phyloP scores from a whole-genome alignment of 1,140 invertebrate species.

The Drosophila equinoxialis region DNA sequence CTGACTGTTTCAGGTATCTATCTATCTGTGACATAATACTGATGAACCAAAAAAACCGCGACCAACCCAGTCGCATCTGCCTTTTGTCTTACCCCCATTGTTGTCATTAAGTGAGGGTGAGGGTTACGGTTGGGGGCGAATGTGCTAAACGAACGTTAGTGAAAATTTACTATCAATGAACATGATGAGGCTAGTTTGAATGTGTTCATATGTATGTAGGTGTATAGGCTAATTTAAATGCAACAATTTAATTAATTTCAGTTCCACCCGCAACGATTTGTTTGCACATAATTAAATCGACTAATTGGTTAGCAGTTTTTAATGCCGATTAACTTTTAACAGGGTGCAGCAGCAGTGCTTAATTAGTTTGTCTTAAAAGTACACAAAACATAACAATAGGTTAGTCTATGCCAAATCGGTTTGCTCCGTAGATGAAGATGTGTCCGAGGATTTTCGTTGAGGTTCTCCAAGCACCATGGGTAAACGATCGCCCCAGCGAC shows the following conservation, averaged over 20 bases:
- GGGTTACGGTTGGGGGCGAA: constrained; percentile 27
- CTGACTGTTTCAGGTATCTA: constrained; percentile 36
- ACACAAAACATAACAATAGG: constrained; percentile 27
- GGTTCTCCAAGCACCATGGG: constrained; percentile 84
- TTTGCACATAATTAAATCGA: constrained; percentile 74
- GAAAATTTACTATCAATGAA: constrained; percentile 64
- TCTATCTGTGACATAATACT: constrained; percentile 32
- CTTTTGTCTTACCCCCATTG: constrained; percentile 38
- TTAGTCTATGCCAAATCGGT: constrained; percentile 41
- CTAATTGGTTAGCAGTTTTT: constrained; percentile 61
- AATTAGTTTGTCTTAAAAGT: constrained; percentile 29
- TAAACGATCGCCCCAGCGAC: constrained; percentile 90
- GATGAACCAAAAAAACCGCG: constrained; percentile 32
- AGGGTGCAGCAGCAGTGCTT: constrained; percentile 1
- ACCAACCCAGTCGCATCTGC: constrained; percentile 45
- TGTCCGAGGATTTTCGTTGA: constrained; percentile 19
- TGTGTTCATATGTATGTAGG: neutral
- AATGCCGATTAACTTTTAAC: constrained; percentile 39
- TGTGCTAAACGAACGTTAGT: constrained; percentile 53
- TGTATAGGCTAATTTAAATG: constrained; percentile 60
- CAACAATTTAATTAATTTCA: constrained; percentile 72
- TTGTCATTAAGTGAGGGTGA: constrained; percentile 14
- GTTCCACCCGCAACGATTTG: constrained; percentile 63
- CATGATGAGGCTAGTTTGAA: constrained; percentile 28
- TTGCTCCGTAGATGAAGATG: constrained; percentile 12